Evolutionary conservation across 2,888 invertebrate genomes (phyloP), one percentile per base, ranked within the genome.

Genomic region (Xestia c-nigrum): DNA sequence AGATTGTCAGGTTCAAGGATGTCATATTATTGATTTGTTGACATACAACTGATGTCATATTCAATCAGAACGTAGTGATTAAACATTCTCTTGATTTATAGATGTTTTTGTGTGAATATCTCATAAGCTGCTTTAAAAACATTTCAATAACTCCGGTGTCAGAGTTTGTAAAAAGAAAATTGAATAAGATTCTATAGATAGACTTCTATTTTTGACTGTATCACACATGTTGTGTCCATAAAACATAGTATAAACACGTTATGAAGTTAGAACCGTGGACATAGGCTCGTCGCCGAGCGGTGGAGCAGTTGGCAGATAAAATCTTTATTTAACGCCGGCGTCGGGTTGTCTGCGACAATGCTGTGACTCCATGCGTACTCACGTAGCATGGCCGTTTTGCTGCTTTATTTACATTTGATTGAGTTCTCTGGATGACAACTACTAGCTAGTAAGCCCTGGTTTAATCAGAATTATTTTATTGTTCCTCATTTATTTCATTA

Each of bases 281-380:
- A 68, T 70, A 52, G 73, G 73, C 47, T 71, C 46, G 50, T 24
- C 64, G 76, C 40, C 55, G 70, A 46, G 61, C 74, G 57, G 74
- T 61, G 71, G 71, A 75, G 76, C 72, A 70, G 77, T 65, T 79
- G 73, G 73, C 78, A 80, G 88, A 89, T 88, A 84, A 78, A 78
- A 88, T 88, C 89, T 88, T 81, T 84, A 89, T 89, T 84, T 84
- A 84, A 85, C 81, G 81, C 78, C 80, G 87, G 87, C 87, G 89
- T 81, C 89, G 78, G 52, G 52, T 72, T 73, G 88, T 88, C 87
- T 88, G 85, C 78, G 76, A 85, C 87, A 87, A 83, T 81, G 80
- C 83, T 72, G 85, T 75, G 83, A 50, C 38, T 85, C 70, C 74
- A 70, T 69, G 65, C 74, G 77, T 76, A 74, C 72, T 55, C 64